Conservation (phyloP, 1,140 invertebrate species). For the Venturia canescens region DNA sequence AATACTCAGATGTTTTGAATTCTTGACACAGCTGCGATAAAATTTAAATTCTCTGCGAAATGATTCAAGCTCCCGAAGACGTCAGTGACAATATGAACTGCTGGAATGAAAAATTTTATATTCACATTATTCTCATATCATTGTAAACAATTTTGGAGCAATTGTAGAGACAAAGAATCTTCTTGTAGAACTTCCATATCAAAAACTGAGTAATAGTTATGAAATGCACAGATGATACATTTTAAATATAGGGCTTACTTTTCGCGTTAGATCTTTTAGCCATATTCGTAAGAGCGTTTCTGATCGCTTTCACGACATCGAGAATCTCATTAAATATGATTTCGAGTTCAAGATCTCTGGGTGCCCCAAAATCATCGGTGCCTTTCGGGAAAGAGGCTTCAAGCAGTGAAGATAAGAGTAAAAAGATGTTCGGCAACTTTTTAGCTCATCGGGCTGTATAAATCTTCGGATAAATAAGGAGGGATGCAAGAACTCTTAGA, state of each 20-base stretch:
- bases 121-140: no score
- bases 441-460: conserved; percentile 87
- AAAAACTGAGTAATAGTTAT: no score
- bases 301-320: conserved; percentile 78
- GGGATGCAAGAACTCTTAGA: conserved; percentile 89
- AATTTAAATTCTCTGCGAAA: conserved; percentile 61
- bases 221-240: no score
- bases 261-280: conserved; percentile 62
- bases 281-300: conserved; percentile 75
- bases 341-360: conserved; percentile 73
- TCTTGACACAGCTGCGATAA: conserved; percentile 63
- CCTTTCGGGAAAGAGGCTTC: conserved; percentile 72
- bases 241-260: no score
- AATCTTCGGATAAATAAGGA: conserved; percentile 93
- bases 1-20: conserved; percentile 59
- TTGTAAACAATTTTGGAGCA: no score
- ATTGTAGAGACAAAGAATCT: conserved; percentile 57
- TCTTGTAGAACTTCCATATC: no score
- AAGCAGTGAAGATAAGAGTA: conserved; percentile 71
- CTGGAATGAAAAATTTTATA: conserved; percentile 55
- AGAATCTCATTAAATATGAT: conserved; percentile 73
- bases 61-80: conserved; percentile 55
- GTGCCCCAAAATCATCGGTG: conserved; percentile 61
- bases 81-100: conserved; percentile 64
- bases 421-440: conserved; percentile 74